Percentiles rank a stretch among this genome's conserved stretches.
These are phyloP conservation scores for Drosophila pruinosa DNA, from an alignment of 1,140 invertebrate genomes.

Conservation along the genomic window DNA sequence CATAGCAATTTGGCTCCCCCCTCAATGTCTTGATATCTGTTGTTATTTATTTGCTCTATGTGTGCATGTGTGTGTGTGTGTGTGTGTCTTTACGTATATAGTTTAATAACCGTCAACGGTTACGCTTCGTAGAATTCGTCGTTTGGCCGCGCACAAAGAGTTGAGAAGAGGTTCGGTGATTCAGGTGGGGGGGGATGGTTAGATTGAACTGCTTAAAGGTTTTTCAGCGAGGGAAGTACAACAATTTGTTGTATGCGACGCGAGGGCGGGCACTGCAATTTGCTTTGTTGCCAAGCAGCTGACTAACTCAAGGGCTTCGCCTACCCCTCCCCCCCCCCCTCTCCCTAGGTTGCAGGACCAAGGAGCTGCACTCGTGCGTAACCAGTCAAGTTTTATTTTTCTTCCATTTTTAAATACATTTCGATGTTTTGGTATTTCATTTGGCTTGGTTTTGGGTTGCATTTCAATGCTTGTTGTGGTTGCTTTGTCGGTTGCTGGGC, in stretches of 20 bases:
- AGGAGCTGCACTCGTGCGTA: constrained; percentile 40
- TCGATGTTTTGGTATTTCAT: constrained; percentile 38
- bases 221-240: constrained; percentile 22
- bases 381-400: constrained; percentile 20
- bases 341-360: constrained; percentile 4
- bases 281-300: constrained; percentile 37
- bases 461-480: constrained; percentile 53
- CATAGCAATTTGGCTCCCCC: constrained; percentile 1
- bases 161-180: neutral
- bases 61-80: neutral
- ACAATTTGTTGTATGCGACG: constrained; percentile 51
- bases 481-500: constrained; percentile 21
- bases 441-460: constrained; percentile 27
- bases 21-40: constrained; percentile 43
- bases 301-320: neutral
- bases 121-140: constrained; percentile 58
- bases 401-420: neutral
- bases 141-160: constrained; percentile 27
- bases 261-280: constrained; percentile 42
- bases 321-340: neutral
- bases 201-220: constrained; percentile 1
- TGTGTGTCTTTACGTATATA: constrained; percentile 37
- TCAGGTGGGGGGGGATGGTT: neutral
- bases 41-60: constrained; percentile 26
- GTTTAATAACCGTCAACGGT: constrained; percentile 75